These are phyloP conservation scores for Mohoua ochrocephala DNA, from an alignment of 2,113 vertebrate species.

Conservation along the genomic window DNA sequence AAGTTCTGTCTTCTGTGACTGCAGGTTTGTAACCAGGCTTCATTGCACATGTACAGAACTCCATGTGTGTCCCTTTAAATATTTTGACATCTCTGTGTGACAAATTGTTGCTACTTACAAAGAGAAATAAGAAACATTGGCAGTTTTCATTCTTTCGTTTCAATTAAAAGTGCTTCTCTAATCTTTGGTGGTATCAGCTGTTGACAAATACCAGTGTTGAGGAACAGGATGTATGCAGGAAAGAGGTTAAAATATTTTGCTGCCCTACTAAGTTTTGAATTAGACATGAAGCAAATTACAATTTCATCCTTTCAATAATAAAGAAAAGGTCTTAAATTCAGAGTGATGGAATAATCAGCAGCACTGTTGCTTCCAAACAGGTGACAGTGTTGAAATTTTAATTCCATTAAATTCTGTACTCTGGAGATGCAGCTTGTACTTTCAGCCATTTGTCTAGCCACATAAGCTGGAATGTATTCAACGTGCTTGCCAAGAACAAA, in stretches of 20 bases:
- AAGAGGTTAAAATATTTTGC: background rate
- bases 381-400: constrained; percentile 25
- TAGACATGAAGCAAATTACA: background rate
- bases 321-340: background rate
- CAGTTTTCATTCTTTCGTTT: background rate
- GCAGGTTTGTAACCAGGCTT: background rate
- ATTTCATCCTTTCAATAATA: background rate
- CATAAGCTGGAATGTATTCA: constrained; percentile 25
- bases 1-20: background rate
- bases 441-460: constrained; percentile 43
- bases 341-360: background rate
- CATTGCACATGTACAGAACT: background rate
- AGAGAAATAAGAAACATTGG: background rate
- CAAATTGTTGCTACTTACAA: background rate
- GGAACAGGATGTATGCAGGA: background rate
- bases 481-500: constrained; percentile 56
- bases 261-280: background rate
- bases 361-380: background rate
- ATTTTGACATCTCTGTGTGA: background rate
- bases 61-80: background rate
- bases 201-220: background rate
- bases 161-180: background rate
- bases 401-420: background rate
- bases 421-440: constrained; percentile 14
- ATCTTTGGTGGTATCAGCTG: background rate